Conservation (phyloP, 2,113 vertebrate species). For the Podilymbus podiceps region DNA sequence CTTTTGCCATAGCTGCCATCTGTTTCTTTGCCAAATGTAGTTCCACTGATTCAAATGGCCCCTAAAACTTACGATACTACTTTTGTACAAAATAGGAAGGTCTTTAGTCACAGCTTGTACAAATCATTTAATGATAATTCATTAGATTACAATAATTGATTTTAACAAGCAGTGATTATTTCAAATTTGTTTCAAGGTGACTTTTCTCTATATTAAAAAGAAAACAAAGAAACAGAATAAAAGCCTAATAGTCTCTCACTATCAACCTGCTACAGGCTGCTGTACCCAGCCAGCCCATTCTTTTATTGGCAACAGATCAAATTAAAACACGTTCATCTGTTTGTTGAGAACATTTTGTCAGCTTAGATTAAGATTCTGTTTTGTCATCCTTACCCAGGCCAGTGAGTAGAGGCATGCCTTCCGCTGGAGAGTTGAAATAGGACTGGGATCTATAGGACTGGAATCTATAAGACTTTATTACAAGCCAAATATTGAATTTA, state of each 20-base stretch:
- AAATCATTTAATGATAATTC: slow-evolving; percentile 11
- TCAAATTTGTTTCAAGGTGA: slow-evolving; percentile 49
- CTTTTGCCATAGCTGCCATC: background rate
- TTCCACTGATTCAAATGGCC: background rate
- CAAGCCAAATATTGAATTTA: slow-evolving; percentile 49
- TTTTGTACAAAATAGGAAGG: background rate
- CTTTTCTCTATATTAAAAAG: slow-evolving; percentile 9
- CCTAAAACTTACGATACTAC: background rate
- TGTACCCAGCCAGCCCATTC: background rate
- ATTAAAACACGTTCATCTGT: slow-evolving; percentile 60
- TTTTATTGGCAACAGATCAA: background rate
- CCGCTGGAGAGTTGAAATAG: slow-evolving; percentile 16
- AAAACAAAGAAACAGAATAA: slow-evolving; percentile 27
- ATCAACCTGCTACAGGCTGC: slow-evolving; percentile 27
- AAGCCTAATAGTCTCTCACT: background rate
- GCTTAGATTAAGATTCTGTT: slow-evolving; percentile 47
- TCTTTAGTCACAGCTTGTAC: background rate
- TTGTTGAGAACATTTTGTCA: slow-evolving; percentile 57
- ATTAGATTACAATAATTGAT: background rate
- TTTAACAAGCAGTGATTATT: slow-evolving; percentile 20
- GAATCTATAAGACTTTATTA: slow-evolving; percentile 54
- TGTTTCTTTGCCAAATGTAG: background rate
- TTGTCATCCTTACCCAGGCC: slow-evolving; percentile 29
- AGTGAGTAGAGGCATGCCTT: background rate
- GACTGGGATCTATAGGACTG: background rate